Percentiles rank a stretch among this genome's conserved stretches.
Evolutionary conservation across 2,113 vertebrate species (phyloP).

Genomic region (Xenopus tropicalis): DNA sequence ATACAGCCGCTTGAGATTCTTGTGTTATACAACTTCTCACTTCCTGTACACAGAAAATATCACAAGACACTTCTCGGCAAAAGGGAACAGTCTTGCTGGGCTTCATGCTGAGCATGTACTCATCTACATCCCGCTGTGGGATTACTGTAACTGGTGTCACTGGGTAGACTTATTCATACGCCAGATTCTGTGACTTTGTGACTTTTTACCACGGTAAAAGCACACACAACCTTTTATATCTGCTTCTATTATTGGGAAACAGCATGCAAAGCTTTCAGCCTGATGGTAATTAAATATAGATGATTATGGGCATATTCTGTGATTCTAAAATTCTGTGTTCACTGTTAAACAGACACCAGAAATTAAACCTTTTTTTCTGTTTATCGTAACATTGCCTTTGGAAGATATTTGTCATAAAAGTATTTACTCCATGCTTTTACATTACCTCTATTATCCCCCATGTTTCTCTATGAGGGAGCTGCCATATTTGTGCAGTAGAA

Average conservation of each 20-base stretch:
- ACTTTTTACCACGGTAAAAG: neutral
- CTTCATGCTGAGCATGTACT: neutral
- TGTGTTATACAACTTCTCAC: neutral
- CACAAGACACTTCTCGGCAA: slow-evolving; percentile 17
- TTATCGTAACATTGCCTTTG: too few relatives aligned
- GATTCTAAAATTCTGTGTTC: too few relatives aligned
- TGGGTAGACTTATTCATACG: neutral
- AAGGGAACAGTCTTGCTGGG: neutral
- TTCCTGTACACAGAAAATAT: slow-evolving; percentile 13
- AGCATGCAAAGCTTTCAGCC: neutral
- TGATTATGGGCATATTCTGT: too few relatives aligned
- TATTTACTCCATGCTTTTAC: too few relatives aligned
- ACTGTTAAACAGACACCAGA: too few relatives aligned
- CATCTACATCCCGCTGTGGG: neutral
- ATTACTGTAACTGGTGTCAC: slow-evolving; percentile 27
- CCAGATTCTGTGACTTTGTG: neutral
- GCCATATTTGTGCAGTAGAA: too few relatives aligned
- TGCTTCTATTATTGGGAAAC: neutral
- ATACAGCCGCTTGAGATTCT: neutral
- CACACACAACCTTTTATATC: neutral
- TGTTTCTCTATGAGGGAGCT: too few relatives aligned
- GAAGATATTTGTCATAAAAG: too few relatives aligned
- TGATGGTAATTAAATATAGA: too few relatives aligned
- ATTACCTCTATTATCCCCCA: too few relatives aligned
- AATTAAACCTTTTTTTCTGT: too few relatives aligned